Percentiles rank a stretch among this genome's conserved stretches.
phyloP scores from a whole-genome alignment of 2,113 vertebrate genomes.

The Grammomys surdaster region DNA sequence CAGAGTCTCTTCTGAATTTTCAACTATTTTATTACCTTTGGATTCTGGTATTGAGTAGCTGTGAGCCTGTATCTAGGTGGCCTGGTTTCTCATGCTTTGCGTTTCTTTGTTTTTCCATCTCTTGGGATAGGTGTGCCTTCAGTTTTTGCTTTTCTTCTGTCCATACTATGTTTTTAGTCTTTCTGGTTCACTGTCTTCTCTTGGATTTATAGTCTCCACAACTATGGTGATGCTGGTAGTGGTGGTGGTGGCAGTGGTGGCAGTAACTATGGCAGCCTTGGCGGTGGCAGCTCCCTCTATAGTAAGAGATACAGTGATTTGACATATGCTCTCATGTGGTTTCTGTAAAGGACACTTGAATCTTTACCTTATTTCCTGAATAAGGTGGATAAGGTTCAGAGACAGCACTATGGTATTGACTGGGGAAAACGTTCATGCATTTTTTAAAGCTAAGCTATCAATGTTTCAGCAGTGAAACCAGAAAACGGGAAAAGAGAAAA shows the following conservation, averaged over 20 bases:
- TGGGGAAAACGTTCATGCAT: not conserved
- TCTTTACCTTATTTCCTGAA: not conserved
- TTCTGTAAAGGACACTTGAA: not conserved
- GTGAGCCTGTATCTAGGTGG: too few species aligned
- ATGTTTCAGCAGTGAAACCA: not conserved
- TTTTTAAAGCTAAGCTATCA: not conserved
- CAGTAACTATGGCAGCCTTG: not conserved
- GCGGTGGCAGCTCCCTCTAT: not conserved
- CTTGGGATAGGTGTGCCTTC: not conserved
- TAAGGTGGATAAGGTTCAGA: not conserved
- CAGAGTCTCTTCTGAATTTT: not conserved
- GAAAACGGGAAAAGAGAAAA: not conserved
- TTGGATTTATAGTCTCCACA: not conserved
- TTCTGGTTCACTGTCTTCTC: not conserved
- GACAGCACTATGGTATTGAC: not conserved
- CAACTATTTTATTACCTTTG: not conserved
- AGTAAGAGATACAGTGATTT: not conserved
- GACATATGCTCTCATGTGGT: not conserved
- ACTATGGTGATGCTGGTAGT: too few species aligned
- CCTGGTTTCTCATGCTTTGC: not conserved
- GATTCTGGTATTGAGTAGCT: not conserved
- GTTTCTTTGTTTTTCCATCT: not conserved
- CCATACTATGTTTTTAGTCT: not conserved
- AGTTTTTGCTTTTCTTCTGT: not conserved
- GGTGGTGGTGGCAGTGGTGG: too few species aligned